Evolutionary conservation across 2,888 invertebrate genomes (phyloP).

Genomic region (Ditula angustiorana): DNA sequence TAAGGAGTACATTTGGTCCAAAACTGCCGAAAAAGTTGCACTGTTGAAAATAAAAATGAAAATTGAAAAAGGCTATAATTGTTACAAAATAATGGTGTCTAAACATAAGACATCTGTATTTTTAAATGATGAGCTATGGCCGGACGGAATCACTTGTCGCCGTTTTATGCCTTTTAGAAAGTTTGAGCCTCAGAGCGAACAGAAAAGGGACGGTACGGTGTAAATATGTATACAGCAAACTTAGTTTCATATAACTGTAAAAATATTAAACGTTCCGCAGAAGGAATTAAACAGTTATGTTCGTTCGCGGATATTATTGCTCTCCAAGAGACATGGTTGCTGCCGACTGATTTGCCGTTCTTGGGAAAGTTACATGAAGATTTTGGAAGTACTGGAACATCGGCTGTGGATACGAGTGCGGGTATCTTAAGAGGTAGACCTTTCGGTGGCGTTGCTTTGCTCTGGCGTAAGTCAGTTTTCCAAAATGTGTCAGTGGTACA

Average conservation of each 20-base stretch:
- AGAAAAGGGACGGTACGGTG: not conserved
- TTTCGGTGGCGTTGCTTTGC: not conserved
- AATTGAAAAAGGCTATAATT: not conserved
- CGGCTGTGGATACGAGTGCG: not conserved
- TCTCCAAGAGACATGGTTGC: not conserved
- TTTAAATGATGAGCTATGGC: not conserved
- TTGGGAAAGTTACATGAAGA: not conserved
- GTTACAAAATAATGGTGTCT: not conserved
- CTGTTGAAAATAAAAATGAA: constrained; percentile 2
- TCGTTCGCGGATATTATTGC: not conserved
- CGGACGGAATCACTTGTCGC: not conserved
- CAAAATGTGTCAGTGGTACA: not conserved
- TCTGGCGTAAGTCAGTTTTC: not conserved
- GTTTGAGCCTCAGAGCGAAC: not conserved
- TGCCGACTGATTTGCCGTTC: not conserved
- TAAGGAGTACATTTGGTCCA: not conserved
- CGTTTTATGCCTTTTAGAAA: not conserved
- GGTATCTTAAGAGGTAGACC: not conserved
- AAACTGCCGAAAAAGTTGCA: not conserved
- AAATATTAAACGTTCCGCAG: not conserved
- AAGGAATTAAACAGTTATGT: not conserved
- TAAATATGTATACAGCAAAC: not conserved
- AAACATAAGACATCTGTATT: not conserved
- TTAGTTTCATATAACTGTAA: not conserved
- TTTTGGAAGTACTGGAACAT: not conserved